Base-by-base conservation (phyloP, 2,888 invertebrate species). In the Trichopria drosophilae region DNA sequence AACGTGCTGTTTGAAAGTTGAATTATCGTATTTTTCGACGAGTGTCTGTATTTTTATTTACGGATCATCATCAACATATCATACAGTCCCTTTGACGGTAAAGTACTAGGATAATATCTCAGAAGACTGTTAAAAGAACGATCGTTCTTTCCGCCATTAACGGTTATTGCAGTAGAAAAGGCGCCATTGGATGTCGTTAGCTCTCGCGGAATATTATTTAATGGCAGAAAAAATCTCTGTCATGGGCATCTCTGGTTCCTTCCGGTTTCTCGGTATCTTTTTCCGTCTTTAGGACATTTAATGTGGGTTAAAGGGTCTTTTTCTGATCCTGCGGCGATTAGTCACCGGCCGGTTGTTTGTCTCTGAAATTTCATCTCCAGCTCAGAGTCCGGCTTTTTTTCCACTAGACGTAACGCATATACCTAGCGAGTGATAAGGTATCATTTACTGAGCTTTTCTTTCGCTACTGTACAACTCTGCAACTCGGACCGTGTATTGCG, bases 401-500 rank as follows among this genome's bases (percentile, higher is more conserved):
- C 5, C 3, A 18, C 10, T 15, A 12, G 12, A 10, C 26, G 13
- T 32, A 43, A 18, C 36, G 35, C 29, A 37, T 22, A 31, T 19
- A 13, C 16, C 13, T 22, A 13, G 12, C n/a, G n/a, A 35, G 42
- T 49, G 48, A 49, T 49, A 41, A 42, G 41, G 29, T 49, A 36
- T 42, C 35, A 36, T 49, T 49, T 49, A 49, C 22, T 34, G 13
- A n/a, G 32, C 31, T 9, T 45, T 36, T 45, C 20, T 29, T 13
- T 9, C n/a, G 29, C 20, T 6, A 22, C 13, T 9, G 12, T 20
- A 12, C 12, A 37, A 24, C 19, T 13, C 23, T 19, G 24, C 19
- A 37, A 20, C 31, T 42, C 24, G 44, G 29, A 22, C 36, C 45
- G 42, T 57, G 51, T 58, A 61, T 59, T 60, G 57, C 55, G 49